phyloP scores from a whole-genome alignment of 2,113 vertebrate species.

The Perca fluviatilis region DNA sequence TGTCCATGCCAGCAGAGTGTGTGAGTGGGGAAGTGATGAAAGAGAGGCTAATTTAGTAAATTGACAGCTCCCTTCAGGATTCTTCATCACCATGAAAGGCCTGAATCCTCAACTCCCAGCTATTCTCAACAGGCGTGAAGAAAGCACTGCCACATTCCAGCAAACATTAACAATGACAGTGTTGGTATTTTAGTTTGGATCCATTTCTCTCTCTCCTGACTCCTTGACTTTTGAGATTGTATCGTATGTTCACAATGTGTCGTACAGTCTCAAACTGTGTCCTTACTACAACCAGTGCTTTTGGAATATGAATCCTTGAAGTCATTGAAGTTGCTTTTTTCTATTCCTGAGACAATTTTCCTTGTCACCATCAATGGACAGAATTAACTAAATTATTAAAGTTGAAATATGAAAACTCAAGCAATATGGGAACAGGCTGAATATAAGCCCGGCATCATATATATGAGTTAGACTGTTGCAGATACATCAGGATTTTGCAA shows the following conservation, averaged over 20 bases:
- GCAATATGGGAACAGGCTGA: background rate
- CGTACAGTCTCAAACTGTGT: background rate
- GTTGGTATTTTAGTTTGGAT: slow-evolving; percentile 51
- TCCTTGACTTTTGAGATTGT: slow-evolving; percentile 25
- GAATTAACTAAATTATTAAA: background rate
- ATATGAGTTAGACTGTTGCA: background rate
- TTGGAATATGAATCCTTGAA: background rate
- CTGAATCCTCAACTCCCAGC: slow-evolving; percentile 35
- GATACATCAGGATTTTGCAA: slow-evolving; percentile 5
- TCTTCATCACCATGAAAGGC: slow-evolving; percentile 64
- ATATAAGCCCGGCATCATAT: background rate
- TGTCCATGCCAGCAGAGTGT: slow-evolving; percentile 66
- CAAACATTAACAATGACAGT: slow-evolving; percentile 58
- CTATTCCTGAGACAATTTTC: background rate
- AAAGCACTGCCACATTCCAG: slow-evolving; percentile 51
- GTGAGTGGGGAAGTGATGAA: slow-evolving; percentile 72
- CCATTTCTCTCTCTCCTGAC: slow-evolving; percentile 15
- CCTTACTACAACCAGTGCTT: background rate
- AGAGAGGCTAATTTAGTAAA: slow-evolving; percentile 76
- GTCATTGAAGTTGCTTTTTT: background rate
- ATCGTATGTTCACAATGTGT: background rate
- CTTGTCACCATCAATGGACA: background rate
- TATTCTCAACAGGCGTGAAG: slow-evolving; percentile 51
- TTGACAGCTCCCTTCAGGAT: slow-evolving; percentile 75
- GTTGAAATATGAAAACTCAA: background rate